Evolutionary conservation across 2,113 vertebrate species (phyloP).

Genomic region (Gymnogyps californianus): DNA sequence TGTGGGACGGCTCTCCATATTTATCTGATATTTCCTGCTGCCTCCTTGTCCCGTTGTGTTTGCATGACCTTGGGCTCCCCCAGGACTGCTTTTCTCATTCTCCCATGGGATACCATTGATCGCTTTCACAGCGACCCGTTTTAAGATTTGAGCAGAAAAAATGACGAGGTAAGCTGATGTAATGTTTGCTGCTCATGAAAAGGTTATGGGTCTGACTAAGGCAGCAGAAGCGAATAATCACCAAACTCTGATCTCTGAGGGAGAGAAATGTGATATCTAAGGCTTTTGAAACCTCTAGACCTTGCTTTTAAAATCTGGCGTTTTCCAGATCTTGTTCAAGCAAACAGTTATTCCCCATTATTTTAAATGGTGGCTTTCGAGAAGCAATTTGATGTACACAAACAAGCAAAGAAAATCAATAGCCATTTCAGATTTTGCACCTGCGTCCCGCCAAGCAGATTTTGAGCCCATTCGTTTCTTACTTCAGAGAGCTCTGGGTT

Average conservation of each 20-base stretch:
- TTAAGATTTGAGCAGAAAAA: background rate
- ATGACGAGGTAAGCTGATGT: background rate
- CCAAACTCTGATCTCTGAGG: background rate
- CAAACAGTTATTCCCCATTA: background rate
- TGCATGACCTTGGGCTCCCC: background rate
- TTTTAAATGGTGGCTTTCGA: background rate
- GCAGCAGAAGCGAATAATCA: background rate
- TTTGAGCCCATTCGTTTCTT: background rate
- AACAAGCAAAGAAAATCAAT: background rate
- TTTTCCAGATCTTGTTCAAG: background rate
- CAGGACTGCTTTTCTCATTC: background rate
- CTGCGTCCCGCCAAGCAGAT: background rate
- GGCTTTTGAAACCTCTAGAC: background rate
- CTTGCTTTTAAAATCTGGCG: background rate
- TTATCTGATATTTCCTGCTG: conserved; percentile 17
- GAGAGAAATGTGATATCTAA: background rate
- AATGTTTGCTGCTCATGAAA: background rate
- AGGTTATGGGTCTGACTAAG: background rate
- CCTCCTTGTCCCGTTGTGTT: background rate
- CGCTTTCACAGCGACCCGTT: background rate
- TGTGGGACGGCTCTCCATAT: background rate
- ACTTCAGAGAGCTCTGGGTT: background rate
- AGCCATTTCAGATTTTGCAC: background rate
- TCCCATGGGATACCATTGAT: background rate
- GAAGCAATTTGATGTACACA: background rate